Percentiles rank a stretch among this genome's conserved stretches.
Evolutionary conservation across 2,888 invertebrate genomes (phyloP).

Genomic region (Tenthredo scrophulariae): DNA sequence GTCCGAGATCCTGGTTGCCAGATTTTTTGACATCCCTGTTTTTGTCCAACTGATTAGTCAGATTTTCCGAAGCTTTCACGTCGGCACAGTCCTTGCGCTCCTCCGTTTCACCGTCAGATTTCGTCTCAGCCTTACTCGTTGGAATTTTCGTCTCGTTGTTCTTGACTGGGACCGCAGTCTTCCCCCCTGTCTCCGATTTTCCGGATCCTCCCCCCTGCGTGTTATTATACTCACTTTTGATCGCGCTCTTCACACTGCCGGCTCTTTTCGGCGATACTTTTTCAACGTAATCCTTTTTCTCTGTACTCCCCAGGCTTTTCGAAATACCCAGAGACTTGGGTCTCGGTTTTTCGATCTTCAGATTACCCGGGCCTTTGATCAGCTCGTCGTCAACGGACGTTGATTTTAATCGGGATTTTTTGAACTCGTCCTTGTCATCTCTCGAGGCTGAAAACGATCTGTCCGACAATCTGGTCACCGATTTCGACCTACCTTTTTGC

Average conservation of each 20-base stretch:
- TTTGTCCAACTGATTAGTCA: conserved; percentile 58
- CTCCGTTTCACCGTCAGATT: conserved; percentile 63
- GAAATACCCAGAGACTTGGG: conserved; percentile 76
- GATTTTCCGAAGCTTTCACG: conserved; percentile 62
- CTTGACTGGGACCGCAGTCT: neutral
- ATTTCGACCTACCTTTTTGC: conserved; percentile 76
- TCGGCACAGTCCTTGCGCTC: conserved; percentile 76
- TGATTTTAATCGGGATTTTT: conserved; percentile 71
- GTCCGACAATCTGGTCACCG: conserved; percentile 72
- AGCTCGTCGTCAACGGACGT: conserved; percentile 75
- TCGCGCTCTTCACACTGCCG: conserved; percentile 78
- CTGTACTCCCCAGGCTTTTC: conserved; percentile 74
- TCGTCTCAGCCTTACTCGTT: conserved; percentile 33
- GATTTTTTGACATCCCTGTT: conserved; percentile 68
- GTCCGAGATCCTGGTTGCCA: conserved; percentile 81
- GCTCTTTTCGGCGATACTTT: conserved; percentile 73
- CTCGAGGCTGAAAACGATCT: conserved; percentile 69
- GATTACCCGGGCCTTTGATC: conserved; percentile 66
- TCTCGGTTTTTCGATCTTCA: conserved; percentile 70
- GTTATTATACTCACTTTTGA: conserved; percentile 81
- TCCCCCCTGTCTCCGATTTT: neutral
- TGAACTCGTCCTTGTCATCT: conserved; percentile 71
- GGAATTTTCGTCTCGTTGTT: neutral
- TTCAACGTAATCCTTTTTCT: conserved; percentile 72
- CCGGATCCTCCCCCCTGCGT: conserved; percentile 78